Percentiles rank a stretch among this genome's conserved stretches.
These are phyloP conservation scores for Monopterus albus DNA, from an alignment of 2,113 vertebrate genomes.

Conservation along the genomic window DNA sequence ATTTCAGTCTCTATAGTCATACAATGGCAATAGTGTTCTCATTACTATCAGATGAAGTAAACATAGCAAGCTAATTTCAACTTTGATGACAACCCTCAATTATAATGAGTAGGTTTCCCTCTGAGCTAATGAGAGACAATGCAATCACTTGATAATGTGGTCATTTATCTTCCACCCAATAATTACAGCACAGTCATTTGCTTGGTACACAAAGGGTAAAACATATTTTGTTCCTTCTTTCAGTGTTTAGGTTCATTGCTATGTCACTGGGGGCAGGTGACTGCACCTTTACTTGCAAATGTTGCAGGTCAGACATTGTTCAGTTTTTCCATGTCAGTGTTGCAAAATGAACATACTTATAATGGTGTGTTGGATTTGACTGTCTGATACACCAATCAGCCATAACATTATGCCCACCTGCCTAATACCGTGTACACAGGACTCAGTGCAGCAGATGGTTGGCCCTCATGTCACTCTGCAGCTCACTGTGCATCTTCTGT, in stretches of 20 bases:
- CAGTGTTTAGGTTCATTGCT: conserved; percentile 6
- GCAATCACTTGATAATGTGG: conserved; percentile 49
- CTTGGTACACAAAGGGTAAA: conserved; percentile 41
- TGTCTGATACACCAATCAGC: no score
- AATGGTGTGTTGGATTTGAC: no score
- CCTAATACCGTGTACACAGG: no score
- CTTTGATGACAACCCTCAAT: conserved; percentile 45
- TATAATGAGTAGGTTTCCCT: conserved; percentile 43
- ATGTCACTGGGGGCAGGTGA: conserved; percentile 11
- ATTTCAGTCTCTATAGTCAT: conserved; percentile 22
- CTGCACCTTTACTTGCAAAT: neutral
- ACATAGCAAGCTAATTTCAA: conserved; percentile 57
- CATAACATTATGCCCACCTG: no score
- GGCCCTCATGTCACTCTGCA: no score
- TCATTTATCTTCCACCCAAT: conserved; percentile 38
- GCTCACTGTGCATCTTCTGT: no score
- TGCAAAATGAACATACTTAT: conserved; percentile 2
- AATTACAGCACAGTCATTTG: conserved; percentile 31
- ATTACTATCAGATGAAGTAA: conserved; percentile 47
- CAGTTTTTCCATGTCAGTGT: neutral
- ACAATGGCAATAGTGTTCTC: conserved; percentile 22
- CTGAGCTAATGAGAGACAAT: conserved; percentile 51
- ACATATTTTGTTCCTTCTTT: neutral
- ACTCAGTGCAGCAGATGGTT: no score
- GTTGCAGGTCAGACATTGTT: neutral